Percentiles rank a stretch among this genome's conserved stretches.
These are phyloP conservation scores for Pardalotus punctatus DNA, from an alignment of 2,113 vertebrate species.

Conservation along the genomic window DNA sequence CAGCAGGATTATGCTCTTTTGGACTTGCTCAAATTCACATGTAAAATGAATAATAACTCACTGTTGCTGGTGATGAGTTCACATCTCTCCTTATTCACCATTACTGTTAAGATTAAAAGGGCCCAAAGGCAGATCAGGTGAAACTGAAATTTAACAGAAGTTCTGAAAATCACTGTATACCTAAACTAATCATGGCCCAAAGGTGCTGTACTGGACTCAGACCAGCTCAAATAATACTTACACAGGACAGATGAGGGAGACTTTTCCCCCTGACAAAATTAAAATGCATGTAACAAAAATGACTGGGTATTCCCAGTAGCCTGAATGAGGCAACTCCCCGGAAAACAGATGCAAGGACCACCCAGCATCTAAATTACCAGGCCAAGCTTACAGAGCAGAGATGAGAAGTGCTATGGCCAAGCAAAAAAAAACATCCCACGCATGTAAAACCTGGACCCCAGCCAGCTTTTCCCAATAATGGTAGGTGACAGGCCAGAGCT, in stretches of 20 bases:
- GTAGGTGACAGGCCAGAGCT: slow-evolving; percentile 53
- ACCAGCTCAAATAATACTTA: neutral
- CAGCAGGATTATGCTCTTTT: neutral
- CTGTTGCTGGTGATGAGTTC: neutral
- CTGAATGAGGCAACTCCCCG: neutral
- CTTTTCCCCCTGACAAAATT: neutral
- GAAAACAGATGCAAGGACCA: neutral
- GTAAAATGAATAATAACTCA: neutral
- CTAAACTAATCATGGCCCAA: neutral
- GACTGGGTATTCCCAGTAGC: neutral
- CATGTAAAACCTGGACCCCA: neutral
- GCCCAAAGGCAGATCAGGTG: neutral
- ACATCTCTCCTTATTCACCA: neutral
- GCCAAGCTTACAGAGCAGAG: neutral
- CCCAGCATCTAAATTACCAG: neutral
- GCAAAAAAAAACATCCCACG: neutral
- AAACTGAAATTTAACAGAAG: neutral
- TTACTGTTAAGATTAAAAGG: neutral
- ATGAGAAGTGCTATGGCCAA: neutral
- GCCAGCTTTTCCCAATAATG: slow-evolving; percentile 56
- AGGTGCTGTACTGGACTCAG: neutral
- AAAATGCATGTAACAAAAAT: neutral
- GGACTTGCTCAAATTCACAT: neutral
- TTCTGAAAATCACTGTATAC: neutral
- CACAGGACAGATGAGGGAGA: neutral